Evolutionary conservation across 2,797 vertebrate genomes (phyloP).

Genomic region (Syngnathus acus): DNA sequence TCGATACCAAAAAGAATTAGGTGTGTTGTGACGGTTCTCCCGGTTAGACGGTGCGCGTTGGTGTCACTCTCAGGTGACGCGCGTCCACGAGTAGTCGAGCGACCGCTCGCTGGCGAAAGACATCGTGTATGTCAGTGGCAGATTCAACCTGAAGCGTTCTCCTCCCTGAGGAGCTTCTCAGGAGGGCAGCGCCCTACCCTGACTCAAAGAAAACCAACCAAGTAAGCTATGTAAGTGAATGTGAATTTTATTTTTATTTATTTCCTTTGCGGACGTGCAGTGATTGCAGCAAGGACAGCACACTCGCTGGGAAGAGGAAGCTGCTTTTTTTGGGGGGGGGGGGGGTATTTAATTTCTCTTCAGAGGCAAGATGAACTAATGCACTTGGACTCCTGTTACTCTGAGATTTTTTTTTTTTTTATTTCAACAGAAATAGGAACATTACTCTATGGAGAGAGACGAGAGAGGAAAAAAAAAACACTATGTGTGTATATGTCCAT

Average conservation of each 20-base stretch:
- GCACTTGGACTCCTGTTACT: constrained; percentile 54
- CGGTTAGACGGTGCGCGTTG: constrained; percentile 31
- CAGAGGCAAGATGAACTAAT: constrained; percentile 55
- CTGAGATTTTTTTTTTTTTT: constrained; percentile 60
- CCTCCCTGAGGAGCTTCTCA: constrained; percentile 38
- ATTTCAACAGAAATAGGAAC: constrained; percentile 63
- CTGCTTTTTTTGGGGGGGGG: constrained; percentile 33
- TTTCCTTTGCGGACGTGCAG: constrained; percentile 41
- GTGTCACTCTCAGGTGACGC: constrained; percentile 46
- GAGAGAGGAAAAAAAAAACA: constrained; percentile 22
- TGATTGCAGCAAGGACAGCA: constrained; percentile 47
- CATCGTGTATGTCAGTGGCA: constrained; percentile 38
- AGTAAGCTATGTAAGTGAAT: constrained; percentile 74
- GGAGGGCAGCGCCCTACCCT: constrained; percentile 52
- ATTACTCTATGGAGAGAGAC: constrained; percentile 34
- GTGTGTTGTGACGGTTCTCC: constrained; percentile 33
- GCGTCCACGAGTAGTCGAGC: constrained; percentile 21
- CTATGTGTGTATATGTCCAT: constrained; percentile 55
- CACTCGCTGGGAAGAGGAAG: constrained; percentile 30
- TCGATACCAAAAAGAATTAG: constrained; percentile 55
- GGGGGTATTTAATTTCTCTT: constrained; percentile 32
- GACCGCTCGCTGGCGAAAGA: constrained; percentile 28
- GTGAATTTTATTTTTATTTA: constrained; percentile 69
- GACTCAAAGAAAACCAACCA: constrained; percentile 61
- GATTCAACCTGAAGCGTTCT: constrained; percentile 32